These are phyloP conservation scores for Corvus cornix DNA, from an alignment of 2,113 vertebrate genomes.

Conservation along the genomic window DNA sequence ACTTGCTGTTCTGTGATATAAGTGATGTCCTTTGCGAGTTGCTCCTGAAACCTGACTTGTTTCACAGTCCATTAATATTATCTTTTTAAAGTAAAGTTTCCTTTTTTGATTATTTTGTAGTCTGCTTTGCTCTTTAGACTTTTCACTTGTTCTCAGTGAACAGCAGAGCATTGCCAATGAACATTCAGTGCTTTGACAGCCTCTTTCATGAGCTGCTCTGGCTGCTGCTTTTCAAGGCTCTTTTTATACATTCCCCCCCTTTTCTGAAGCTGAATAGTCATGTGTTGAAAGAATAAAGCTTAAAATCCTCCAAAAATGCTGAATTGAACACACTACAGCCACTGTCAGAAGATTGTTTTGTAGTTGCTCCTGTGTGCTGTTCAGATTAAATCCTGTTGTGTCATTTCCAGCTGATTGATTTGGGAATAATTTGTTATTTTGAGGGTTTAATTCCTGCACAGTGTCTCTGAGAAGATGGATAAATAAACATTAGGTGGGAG, in stretches of 20 bases:
- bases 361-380: neutral
- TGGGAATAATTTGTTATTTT: neutral
- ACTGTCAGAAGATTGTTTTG: neutral
- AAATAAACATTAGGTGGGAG: neutral
- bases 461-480: neutral
- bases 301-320: neutral
- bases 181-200: neutral
- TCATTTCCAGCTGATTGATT: neutral
- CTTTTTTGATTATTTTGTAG: neutral
- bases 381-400: neutral
- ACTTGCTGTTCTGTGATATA: neutral
- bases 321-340: neutral
- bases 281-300: neutral
- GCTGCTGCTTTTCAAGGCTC: neutral
- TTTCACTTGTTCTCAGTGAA: neutral
- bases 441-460: neutral
- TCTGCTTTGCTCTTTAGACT: neutral
- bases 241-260: neutral
- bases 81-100: neutral
- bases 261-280: neutral
- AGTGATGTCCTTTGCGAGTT: neutral
- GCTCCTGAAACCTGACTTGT: neutral
- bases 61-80: neutral
- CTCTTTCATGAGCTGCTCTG: neutral
- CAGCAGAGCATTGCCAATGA: neutral